Conservation (phyloP, 2,113 vertebrate genomes). For the Lagenorhynchus albirostris region DNA sequence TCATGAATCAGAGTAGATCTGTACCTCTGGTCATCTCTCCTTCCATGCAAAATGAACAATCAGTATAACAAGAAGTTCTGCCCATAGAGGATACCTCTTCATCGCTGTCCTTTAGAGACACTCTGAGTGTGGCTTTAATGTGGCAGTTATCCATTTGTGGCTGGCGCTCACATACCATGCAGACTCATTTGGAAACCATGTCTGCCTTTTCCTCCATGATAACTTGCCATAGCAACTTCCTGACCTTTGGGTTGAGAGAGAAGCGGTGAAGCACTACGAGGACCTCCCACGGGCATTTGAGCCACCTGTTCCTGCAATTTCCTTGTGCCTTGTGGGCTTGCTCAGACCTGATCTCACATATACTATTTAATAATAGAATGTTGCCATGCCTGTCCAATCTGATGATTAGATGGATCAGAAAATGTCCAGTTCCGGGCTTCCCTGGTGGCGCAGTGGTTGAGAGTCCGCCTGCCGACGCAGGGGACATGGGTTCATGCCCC, state of each 20-base stretch:
- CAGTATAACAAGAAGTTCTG: not conserved
- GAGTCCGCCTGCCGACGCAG: too few species aligned
- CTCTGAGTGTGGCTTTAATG: not conserved
- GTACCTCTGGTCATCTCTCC: not conserved
- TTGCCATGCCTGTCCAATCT: not conserved
- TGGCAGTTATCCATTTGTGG: not conserved
- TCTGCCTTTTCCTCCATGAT: not conserved
- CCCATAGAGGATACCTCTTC: not conserved
- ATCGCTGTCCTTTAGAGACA: not conserved
- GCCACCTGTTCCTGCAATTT: not conserved
- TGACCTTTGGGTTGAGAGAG: not conserved
- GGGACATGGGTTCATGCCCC: too few species aligned
- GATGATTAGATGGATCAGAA: not conserved
- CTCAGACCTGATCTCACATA: not conserved
- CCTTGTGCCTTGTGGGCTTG: not conserved
- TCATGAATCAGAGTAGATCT: not conserved
- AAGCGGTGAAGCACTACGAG: not conserved
- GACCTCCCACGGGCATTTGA: not conserved
- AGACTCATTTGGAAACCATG: not conserved
- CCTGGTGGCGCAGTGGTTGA: too few species aligned
- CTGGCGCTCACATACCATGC: not conserved
- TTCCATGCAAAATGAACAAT: not conserved
- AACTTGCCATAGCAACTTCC: not conserved
- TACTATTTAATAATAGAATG: not conserved
- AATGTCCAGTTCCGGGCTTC: not conserved